phyloP scores from a whole-genome alignment of 1,140 invertebrate genomes.

The Fopius arisanus region DNA sequence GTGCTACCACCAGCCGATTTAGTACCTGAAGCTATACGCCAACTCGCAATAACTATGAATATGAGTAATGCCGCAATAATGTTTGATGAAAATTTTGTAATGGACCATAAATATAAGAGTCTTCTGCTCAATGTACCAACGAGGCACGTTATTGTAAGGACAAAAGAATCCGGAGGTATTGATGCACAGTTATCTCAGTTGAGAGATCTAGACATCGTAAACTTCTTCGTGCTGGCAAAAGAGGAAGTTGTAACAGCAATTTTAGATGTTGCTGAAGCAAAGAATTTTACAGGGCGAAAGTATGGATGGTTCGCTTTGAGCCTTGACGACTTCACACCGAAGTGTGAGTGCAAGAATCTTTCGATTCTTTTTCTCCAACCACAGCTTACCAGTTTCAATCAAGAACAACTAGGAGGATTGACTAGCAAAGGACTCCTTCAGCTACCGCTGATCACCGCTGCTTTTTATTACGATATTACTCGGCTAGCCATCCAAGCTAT shows the following conservation, averaged over 20 bases:
- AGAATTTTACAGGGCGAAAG: conserved; percentile 60
- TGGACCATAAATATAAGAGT: conserved; percentile 93
- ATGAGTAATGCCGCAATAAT: conserved; percentile 91
- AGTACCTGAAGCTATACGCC: conserved; percentile 80
- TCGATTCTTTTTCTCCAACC: conserved; percentile 52
- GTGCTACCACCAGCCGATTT: conserved; percentile 85
- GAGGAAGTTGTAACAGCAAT: conserved; percentile 75
- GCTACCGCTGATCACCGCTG: conserved; percentile 65
- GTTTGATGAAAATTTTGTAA: conserved; percentile 86
- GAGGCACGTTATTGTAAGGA: conserved; percentile 80
- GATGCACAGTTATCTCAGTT: conserved; percentile 75
- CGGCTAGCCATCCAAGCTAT: conserved; percentile 76
- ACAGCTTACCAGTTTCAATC: conserved; percentile 20
- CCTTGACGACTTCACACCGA: conserved; percentile 53
- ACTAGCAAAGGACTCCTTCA: conserved; percentile 36
- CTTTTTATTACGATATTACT: conserved; percentile 87
- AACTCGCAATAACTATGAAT: conserved; percentile 81
- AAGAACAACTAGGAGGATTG: conserved; percentile 69
- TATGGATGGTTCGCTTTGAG: conserved; percentile 72
- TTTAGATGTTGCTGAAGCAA: conserved; percentile 63
- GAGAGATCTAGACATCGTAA: conserved; percentile 84
- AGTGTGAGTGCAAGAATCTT: conserved; percentile 52
- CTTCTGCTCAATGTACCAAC: conserved; percentile 87
- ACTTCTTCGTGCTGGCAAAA: conserved; percentile 84
- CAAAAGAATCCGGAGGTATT: conserved; percentile 65